Conservation (phyloP, 1,140 invertebrate species). For the Cherax quadricarinatus region DNA sequence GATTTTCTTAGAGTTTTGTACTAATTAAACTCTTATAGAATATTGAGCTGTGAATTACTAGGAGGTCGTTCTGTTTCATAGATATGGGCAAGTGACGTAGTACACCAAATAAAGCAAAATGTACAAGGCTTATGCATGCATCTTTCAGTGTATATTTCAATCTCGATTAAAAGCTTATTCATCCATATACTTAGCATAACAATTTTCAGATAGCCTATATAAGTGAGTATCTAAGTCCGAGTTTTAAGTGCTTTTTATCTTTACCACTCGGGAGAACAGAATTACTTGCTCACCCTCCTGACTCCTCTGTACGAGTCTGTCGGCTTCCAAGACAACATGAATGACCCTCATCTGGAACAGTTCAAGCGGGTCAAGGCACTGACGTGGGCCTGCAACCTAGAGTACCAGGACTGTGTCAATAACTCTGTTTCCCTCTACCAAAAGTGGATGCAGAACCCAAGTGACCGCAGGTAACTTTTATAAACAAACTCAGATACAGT, state of each 20-base stretch:
- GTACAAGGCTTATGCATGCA: no score
- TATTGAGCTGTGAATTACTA: no score
- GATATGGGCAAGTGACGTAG: no score
- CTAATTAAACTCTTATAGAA: no score
- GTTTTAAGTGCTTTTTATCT: not conserved
- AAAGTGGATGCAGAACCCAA: conserved; percentile 74
- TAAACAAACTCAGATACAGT: no score
- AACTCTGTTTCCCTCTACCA: conserved; percentile 70
- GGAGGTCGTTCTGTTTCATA: no score
- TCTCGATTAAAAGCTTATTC: not conserved
- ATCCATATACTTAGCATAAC: not conserved
- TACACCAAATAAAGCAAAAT: no score
- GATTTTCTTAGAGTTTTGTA: no score
- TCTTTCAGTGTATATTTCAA: not conserved
- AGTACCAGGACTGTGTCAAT: conserved; percentile 60
- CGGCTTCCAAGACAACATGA: conserved; percentile 65
- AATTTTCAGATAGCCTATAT: not conserved
- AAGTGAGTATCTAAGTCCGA: not conserved
- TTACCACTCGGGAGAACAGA: not conserved
- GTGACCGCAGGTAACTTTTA: not conserved
- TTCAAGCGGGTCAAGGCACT: conserved; percentile 53
- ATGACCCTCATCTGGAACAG: conserved; percentile 72
- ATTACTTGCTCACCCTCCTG: conserved; percentile 45
- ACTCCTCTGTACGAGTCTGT: conserved; percentile 68
- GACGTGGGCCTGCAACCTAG: conserved; percentile 66